These are phyloP conservation scores for Ectemnius cavifrons DNA, from an alignment of 2,888 invertebrate genomes.

Conservation along the genomic window DNA sequence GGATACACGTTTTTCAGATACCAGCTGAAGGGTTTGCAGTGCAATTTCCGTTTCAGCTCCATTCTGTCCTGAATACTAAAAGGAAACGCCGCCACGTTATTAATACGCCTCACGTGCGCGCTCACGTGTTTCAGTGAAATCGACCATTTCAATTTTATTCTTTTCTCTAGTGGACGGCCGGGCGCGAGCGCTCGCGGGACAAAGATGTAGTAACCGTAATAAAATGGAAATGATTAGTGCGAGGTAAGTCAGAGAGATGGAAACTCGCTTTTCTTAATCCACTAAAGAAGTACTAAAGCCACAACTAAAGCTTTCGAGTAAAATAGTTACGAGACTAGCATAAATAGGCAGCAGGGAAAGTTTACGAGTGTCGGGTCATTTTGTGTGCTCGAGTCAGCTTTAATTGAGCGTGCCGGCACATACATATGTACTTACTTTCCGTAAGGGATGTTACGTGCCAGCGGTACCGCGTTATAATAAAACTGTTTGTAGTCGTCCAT, in stretches of 20 bases:
- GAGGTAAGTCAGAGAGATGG: neutral
- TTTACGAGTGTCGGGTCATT: neutral
- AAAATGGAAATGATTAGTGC: slow-evolving; percentile 2
- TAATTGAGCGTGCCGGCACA: no score
- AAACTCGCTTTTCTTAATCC: no score
- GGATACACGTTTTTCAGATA: slow-evolving; percentile 96
- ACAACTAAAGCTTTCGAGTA: neutral
- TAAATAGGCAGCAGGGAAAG: slow-evolving; percentile 2
- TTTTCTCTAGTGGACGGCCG: slow-evolving; percentile 1
- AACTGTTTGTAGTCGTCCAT: slow-evolving; percentile 99
- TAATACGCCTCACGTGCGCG: slow-evolving; percentile 46
- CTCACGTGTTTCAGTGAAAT: slow-evolving; percentile 50
- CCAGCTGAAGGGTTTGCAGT: slow-evolving; percentile 98
- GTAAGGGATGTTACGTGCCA: slow-evolving; percentile 92
- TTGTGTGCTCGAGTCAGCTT: no score
- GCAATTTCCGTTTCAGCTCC: slow-evolving; percentile 86
- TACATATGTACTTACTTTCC: slow-evolving; percentile 90
- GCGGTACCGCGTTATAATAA: slow-evolving; percentile 95
- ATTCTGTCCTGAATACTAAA: slow-evolving; percentile 86
- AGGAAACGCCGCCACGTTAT: slow-evolving; percentile 32
- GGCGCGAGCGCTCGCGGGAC: no score
- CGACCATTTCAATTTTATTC: slow-evolving; percentile 43
- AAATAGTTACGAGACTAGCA: no score
- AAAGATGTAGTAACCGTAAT: neutral
- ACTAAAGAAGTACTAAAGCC: neutral